These are phyloP conservation scores for Oreortyx pictus DNA, from an alignment of 2,797 vertebrate species.

Conservation along the genomic window DNA sequence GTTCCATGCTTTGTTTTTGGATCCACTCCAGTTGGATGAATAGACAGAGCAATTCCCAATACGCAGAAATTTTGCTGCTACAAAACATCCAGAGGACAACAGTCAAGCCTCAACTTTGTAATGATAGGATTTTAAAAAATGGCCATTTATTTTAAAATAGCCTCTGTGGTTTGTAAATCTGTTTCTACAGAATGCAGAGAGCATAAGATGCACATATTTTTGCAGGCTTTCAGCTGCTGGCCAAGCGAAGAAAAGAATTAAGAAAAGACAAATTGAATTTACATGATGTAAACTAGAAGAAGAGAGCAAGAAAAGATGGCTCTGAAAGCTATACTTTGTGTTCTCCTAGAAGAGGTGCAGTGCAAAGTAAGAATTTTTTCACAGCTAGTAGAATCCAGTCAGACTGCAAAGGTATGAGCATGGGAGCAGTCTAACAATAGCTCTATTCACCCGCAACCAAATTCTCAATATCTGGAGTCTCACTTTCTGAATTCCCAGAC, in stretches of 20 bases:
- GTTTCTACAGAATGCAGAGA: not conserved
- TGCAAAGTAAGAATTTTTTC: not conserved
- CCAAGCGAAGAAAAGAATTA: constrained; percentile 31
- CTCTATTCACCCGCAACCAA: not conserved
- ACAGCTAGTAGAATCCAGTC: not conserved
- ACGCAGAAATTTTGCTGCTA: constrained; percentile 39
- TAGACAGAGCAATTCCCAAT: constrained; percentile 41
- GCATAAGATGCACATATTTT: not conserved
- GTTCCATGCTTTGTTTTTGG: not conserved
- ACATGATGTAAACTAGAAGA: constrained; percentile 22
- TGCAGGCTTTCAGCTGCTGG: not conserved
- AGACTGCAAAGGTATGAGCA: constrained; percentile 8
- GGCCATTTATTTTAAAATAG: constrained; percentile 61
- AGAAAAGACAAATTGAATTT: constrained; percentile 31
- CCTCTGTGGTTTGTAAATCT: constrained; percentile 33
- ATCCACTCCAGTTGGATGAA: constrained; percentile 35
- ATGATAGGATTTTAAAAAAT: constrained; percentile 54
- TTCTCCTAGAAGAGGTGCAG: not conserved
- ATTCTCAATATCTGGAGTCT: not conserved
- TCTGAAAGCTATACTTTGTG: constrained; percentile 11
- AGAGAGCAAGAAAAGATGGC: not conserved
- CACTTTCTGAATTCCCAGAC: not conserved
- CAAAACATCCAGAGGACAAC: constrained; percentile 37
- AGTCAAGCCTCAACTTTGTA: constrained; percentile 28
- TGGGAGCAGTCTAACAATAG: not conserved